Evolutionary conservation across 2,113 vertebrate species (phyloP), one percentile per base, ranked within the genome.

Genomic region (Psophia crepitans): DNA sequence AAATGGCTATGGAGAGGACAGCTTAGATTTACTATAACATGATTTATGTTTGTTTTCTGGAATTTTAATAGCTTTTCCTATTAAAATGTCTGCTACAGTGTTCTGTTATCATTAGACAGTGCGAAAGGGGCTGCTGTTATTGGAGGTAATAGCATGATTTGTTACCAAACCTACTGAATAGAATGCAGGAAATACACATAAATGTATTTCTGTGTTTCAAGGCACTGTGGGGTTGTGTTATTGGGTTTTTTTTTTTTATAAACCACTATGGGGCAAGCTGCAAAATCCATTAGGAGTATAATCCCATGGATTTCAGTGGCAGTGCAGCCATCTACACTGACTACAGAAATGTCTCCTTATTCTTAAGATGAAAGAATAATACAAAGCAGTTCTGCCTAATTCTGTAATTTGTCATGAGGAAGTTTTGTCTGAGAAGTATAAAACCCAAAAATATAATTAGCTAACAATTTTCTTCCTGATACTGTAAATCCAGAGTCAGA

Each of bases 1-100:
- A 90, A 94, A 84, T 27, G 37, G 23, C 56, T 20, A 15, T 44
- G 88, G 89, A 88, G 84, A 61, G 58, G 35, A 68, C 58, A 93
- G 71, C 78, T 70, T 70, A 63, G 70, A 78, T 88, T 86, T 80
- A 58, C 61, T 73, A 19, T 68, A 44, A 84, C 20, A 10, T 87
- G 69, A 87, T 92, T 77, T 89, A 17, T 90, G 53, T 78, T 87
- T 94, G 49, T 95, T 93, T 96, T 90, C 86, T 92, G 73, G 80
- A 89, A 79, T 92, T 77, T 66, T 70, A 93, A 49, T 90, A 82
- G 65, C 35, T 92, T 84, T 84, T 71, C 23, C 64, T 71, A 57
- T 35, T 84, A 33, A 93, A 89, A 44, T n/a, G 33, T 28, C 43
- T 60, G 28, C 83, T 81, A 64, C 30, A 46, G 58, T 84, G 27